Conservation (phyloP, 2,888 invertebrate genomes). For the Bellardia pandia region DNA sequence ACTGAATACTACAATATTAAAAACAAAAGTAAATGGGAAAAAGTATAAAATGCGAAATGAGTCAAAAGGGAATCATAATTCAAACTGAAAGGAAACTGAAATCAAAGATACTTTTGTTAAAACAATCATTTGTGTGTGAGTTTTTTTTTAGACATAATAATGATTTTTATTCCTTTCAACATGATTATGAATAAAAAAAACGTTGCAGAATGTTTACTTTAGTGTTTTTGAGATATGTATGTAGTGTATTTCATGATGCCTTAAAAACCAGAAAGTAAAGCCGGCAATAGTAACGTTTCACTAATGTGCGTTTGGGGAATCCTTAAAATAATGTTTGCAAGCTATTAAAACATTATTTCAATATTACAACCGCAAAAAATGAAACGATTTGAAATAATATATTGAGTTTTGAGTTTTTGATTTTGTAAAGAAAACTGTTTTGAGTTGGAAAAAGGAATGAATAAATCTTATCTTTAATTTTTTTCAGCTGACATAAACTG, state of each 20-base stretch:
- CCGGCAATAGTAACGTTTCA: slow-evolving; percentile 16
- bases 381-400: slow-evolving; percentile 33
- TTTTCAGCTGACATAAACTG: not conserved
- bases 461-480: slow-evolving; percentile 5
- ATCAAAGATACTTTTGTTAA: slow-evolving; percentile 63
- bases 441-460: not conserved
- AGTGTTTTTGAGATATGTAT: not conserved
- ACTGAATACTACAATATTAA: slow-evolving; percentile 3
- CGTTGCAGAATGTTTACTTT: not conserved
- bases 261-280: not conserved
- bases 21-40: slow-evolving; percentile 25
- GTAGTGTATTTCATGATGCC: not conserved
- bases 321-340: slow-evolving; percentile 69
- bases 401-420: slow-evolving; percentile 3
- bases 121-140: slow-evolving; percentile 13
- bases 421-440: not conserved
- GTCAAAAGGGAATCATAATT: slow-evolving; percentile 75
- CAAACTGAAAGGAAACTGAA: slow-evolving; percentile 65
- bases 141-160: slow-evolving; percentile 30
- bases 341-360: slow-evolving; percentile 66
- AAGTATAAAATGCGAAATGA: slow-evolving; percentile 66
- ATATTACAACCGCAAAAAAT: slow-evolving; percentile 19
- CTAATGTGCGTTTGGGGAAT: slow-evolving; percentile 71
- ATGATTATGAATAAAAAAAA: slow-evolving; percentile 57
- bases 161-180: slow-evolving; percentile 47